Evolutionary conservation across 2,113 vertebrate genomes (phyloP).

Genomic region (Hepsetus odoe): DNA sequence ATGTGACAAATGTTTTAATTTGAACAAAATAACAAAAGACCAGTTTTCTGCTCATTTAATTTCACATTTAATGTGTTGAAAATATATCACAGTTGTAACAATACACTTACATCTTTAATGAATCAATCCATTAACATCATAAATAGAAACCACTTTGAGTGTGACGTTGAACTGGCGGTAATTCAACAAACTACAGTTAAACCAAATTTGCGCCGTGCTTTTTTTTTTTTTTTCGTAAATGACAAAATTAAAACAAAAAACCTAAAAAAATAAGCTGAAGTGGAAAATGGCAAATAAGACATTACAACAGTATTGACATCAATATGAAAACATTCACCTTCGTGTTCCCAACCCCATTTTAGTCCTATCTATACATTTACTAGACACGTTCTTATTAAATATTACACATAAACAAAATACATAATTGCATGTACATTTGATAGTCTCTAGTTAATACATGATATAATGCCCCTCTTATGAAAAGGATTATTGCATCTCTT

Average conservation of each 20-base stretch:
- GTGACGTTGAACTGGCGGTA: constrained; percentile 22
- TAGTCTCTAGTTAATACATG: constrained; percentile 67
- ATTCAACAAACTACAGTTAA: constrained; percentile 13
- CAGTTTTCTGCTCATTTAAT: not conserved
- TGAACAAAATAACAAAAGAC: not conserved
- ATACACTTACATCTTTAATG: constrained; percentile 34
- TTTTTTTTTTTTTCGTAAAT: not conserved
- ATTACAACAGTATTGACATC: constrained; percentile 21
- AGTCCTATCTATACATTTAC: constrained; percentile 42
- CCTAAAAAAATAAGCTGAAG: not conserved
- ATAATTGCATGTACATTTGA: constrained; percentile 71
- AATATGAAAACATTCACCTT: constrained; percentile 1
- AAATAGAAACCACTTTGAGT: not conserved
- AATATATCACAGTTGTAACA: constrained; percentile 26
- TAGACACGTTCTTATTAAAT: constrained; percentile 63
- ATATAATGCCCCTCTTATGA: constrained; percentile 70
- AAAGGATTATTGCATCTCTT: constrained; percentile 78
- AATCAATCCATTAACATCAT: constrained; percentile 18
- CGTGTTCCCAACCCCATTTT: constrained; percentile 1
- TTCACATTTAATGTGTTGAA: constrained; percentile 6
- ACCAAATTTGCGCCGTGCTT: not conserved
- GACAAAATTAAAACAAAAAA: constrained; percentile 8
- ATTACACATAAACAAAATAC: constrained; percentile 77
- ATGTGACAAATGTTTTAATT: not conserved
- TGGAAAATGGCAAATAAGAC: constrained; percentile 35